phyloP scores from a whole-genome alignment of 2,113 vertebrate species.

The Procavia capensis region DNA sequence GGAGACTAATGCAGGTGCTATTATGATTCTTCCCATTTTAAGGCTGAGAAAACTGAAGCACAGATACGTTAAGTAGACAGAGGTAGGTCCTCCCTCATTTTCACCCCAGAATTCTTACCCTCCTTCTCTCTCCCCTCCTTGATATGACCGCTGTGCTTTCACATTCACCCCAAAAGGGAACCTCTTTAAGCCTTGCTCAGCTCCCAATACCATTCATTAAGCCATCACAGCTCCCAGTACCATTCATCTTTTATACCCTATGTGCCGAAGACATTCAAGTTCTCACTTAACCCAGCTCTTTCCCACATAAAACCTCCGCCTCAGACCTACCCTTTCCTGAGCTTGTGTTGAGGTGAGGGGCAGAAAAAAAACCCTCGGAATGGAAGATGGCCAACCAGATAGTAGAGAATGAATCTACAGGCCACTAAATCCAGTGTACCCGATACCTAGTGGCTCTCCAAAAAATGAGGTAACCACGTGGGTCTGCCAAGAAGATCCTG shows the following conservation, averaged over 20 bases:
- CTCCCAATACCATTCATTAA: background rate
- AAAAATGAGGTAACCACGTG: background rate
- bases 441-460: background rate
- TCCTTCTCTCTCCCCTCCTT: background rate
- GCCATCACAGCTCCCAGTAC: too few species aligned
- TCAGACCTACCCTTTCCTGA: background rate
- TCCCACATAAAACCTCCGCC: background rate
- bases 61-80: background rate
- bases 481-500: background rate
- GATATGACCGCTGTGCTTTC: background rate
- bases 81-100: background rate
- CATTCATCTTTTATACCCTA: background rate
- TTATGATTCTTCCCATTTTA: background rate
- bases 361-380: background rate
- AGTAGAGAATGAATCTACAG: background rate
- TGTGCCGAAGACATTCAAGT: background rate
- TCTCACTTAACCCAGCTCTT: background rate
- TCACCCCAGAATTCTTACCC: background rate
- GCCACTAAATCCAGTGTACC: background rate
- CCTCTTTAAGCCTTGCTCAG: background rate
- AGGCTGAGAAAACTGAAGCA: conserved; percentile 19
- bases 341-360: background rate
- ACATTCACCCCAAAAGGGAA: background rate
- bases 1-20: background rate
- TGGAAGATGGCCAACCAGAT: background rate